Evolutionary conservation across 2,888 invertebrate species (phyloP).

Genomic region (Piscicola geometra): DNA sequence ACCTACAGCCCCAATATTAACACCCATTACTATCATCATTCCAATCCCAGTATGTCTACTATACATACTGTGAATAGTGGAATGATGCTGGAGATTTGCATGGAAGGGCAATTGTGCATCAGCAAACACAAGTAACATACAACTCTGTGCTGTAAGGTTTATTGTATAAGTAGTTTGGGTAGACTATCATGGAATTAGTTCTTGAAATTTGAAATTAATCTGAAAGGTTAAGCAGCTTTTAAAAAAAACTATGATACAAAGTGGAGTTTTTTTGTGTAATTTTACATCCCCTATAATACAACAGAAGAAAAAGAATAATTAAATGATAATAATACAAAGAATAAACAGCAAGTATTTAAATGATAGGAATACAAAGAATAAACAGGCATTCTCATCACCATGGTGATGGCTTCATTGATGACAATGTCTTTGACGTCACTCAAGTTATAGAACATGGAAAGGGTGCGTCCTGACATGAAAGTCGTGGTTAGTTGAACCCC

Average conservation of each 20-base stretch:
- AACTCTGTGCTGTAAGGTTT: background rate
- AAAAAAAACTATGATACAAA: too few relatives aligned
- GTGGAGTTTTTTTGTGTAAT: too few relatives aligned
- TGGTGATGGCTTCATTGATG: background rate
- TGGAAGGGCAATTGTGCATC: background rate
- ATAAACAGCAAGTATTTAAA: background rate
- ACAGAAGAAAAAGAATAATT: too few relatives aligned
- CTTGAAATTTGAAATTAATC: too few relatives aligned
- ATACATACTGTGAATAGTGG: background rate
- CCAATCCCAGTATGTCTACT: too few relatives aligned
- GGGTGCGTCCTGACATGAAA: constrained; percentile 6
- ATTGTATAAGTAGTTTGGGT: too few relatives aligned
- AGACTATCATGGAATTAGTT: too few relatives aligned
- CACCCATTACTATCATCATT: too few relatives aligned
- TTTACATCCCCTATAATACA: too few relatives aligned
- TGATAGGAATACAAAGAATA: background rate
- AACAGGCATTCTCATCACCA: background rate
- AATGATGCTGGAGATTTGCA: background rate
- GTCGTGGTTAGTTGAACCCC: constrained; percentile 1
- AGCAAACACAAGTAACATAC: background rate
- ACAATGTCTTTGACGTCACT: background rate
- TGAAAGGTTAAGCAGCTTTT: too few relatives aligned
- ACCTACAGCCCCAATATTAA: background rate
- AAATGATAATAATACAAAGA: background rate
- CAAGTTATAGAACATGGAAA: background rate